These are phyloP conservation scores for Drosophila parabipectinata DNA, from an alignment of 1,140 invertebrate genomes.

Conservation along the genomic window DNA sequence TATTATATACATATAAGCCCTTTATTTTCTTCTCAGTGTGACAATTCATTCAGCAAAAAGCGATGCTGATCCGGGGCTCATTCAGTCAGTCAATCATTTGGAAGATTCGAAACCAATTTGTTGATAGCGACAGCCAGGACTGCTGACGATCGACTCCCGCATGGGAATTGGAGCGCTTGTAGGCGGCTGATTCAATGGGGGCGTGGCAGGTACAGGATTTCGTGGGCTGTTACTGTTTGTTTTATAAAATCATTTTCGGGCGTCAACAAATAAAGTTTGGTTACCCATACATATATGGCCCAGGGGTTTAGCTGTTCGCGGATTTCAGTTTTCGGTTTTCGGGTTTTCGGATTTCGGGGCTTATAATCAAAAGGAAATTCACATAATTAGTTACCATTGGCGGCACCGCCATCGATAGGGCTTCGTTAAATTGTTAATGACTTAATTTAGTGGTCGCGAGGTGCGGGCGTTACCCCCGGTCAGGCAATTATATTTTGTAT, in stretches of 20 bases:
- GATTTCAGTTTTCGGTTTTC: conserved; percentile 5
- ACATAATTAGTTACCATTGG: conserved; percentile 75
- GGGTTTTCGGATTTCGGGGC: conserved; percentile 16
- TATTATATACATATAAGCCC: neutral
- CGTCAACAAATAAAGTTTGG: conserved; percentile 39
- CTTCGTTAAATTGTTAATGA: conserved; percentile 82
- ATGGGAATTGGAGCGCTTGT: conserved; percentile 60
- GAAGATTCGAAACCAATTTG: conserved; percentile 79
- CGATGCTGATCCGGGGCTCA: conserved; percentile 15
- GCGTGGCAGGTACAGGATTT: conserved; percentile 58
- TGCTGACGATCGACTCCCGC: conserved; percentile 67
- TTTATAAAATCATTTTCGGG: conserved; percentile 71
- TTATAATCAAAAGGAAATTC: conserved; percentile 77
- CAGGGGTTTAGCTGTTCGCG: neutral
- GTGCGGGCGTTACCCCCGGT: conserved; percentile 51
- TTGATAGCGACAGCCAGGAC: conserved; percentile 61
- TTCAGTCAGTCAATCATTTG: conserved; percentile 69
- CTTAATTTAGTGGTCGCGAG: conserved; percentile 77
- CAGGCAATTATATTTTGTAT: conserved; percentile 62
- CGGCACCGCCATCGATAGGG: conserved; percentile 43
- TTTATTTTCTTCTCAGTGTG: conserved; percentile 8
- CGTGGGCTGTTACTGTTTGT: conserved; percentile 68
- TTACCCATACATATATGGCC: neutral
- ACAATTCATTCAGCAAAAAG: conserved; percentile 58
- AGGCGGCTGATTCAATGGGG: conserved; percentile 30